Evolutionary conservation across 2,797 vertebrate genomes (phyloP), one percentile per base, ranked within the genome.

Genomic region (Chaetodon trifasciatus): DNA sequence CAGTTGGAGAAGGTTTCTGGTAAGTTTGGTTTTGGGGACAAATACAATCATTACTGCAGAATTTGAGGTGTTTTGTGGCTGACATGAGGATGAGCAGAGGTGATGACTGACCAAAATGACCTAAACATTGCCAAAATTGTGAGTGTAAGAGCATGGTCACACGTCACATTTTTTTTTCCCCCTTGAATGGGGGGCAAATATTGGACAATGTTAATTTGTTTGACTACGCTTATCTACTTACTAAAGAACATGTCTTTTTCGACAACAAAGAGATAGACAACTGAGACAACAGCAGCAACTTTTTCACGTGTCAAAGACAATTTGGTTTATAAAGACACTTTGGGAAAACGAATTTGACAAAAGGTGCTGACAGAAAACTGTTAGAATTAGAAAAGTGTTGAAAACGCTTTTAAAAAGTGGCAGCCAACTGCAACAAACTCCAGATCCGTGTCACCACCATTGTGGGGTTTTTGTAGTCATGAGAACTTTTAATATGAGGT

Each of bases 301-400:
- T 53, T 56, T 47, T 60, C 32, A 28, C 46, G 23, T 40, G n/a
- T 60, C 65, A 78, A 40, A 50, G 21, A 46, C 12, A 40, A 42
- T 58, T 52, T 35, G 8, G 6, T 62, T 12, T 17, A 13, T 52
- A 11, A 67, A 40, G 16, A 68, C 3, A 49, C 32, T 70, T 56
- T 11, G 7, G 23, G 60, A 17, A 17, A 75, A 46, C 24, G 42
- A 21, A 68, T 67, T 60, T 37, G 35, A 39, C 58, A 76, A 46
- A 53, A 70, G 12, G 35, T 44, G 55, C 60, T 70, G 66, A 67
- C 28, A 52, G 17, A 47, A 50, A 74, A 67, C 6, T 60, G n/a
- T 17, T 44, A 17, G 19, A 63, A 58, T 35, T 60, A 53, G 1
- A 58, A 32, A 39, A 13, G 56, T 50, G 50, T 50, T 35, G 24